A percentile compares a stretch with the other conserved stretches of the same genome.
These are phyloP conservation scores for Eupsittula cactorum DNA, from an alignment of 2,113 vertebrate species.

Conservation along the genomic window DNA sequence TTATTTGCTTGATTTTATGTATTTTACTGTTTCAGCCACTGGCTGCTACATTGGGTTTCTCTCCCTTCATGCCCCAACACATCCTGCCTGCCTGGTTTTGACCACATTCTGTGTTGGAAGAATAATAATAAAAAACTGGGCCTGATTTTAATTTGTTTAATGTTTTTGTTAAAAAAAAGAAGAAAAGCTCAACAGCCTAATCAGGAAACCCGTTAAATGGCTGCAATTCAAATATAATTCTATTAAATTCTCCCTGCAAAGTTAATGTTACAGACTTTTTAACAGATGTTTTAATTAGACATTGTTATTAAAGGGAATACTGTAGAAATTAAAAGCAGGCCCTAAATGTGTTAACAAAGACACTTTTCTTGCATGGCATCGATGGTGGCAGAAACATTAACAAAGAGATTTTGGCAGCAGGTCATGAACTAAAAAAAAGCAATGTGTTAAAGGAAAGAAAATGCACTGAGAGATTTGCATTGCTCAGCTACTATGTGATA, in stretches of 20 bases:
- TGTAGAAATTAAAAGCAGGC: conserved; percentile 84
- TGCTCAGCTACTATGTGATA: conserved; percentile 64
- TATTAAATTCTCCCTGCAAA: conserved; percentile 87
- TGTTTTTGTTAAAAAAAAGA: conserved; percentile 71
- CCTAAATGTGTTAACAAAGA: conserved; percentile 83
- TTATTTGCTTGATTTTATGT: conserved; percentile 7
- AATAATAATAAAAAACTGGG: conserved; percentile 72
- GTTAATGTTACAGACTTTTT: conserved; percentile 88
- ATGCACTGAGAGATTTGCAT: conserved; percentile 6
- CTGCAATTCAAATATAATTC: conserved; percentile 86
- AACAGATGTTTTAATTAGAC: conserved; percentile 89
- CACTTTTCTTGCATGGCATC: conserved; percentile 75
- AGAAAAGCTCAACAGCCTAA: conserved; percentile 74
- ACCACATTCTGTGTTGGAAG: conserved; percentile 65
- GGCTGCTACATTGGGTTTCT: neutral
- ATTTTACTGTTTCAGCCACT: neutral
- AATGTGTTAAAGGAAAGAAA: conserved; percentile 39
- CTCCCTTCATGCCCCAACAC: conserved; percentile 30
- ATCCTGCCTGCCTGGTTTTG: conserved; percentile 53
- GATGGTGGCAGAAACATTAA: conserved; percentile 74
- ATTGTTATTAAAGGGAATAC: conserved; percentile 86
- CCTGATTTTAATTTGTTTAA: conserved; percentile 76
- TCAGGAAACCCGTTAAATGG: conserved; percentile 82
- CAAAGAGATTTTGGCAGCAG: conserved; percentile 72
- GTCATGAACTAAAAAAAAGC: conserved; percentile 50